These are phyloP conservation scores for Macrobrachium nipponense DNA, from an alignment of 1,140 invertebrate species.

Conservation along the genomic window DNA sequence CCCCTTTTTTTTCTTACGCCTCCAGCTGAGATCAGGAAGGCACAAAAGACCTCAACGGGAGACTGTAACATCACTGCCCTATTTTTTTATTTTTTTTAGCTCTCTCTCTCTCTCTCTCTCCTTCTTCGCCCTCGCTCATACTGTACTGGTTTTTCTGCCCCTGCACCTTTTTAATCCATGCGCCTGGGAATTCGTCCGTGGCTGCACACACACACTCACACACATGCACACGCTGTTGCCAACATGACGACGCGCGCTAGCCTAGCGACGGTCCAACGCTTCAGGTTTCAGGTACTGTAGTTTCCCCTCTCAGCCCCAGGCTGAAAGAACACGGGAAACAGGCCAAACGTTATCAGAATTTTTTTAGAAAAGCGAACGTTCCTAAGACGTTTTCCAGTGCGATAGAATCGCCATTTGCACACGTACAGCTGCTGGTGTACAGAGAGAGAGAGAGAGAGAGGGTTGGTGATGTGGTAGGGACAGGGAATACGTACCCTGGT, in stretches of 20 bases:
- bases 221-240: background rate
- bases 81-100: conserved; percentile 9
- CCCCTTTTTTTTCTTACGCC: conserved; percentile 8
- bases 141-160: background rate
- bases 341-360: too few relatives aligned
- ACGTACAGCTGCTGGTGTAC: background rate
- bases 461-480: background rate
- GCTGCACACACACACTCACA: background rate
- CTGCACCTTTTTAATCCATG: background rate
- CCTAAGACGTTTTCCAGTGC: background rate
- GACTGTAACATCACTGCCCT: conserved; percentile 48
- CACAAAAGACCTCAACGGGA: conserved; percentile 36
- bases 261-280: too few relatives aligned
- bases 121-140: background rate
- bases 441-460: background rate
- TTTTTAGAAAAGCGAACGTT: background rate
- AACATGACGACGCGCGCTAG: background rate
- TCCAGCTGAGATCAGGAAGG: conserved; percentile 38
- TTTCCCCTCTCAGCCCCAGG: too few relatives aligned
- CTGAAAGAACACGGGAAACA: too few relatives aligned
- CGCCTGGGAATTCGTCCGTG: conserved; percentile 8
- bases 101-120: background rate
- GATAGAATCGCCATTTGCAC: background rate
- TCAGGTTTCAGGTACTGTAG: too few relatives aligned
- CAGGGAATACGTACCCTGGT: background rate